Evolutionary conservation across 2,888 invertebrate species (phyloP).

Genomic region (Sinopyrophorus schimmeli): DNA sequence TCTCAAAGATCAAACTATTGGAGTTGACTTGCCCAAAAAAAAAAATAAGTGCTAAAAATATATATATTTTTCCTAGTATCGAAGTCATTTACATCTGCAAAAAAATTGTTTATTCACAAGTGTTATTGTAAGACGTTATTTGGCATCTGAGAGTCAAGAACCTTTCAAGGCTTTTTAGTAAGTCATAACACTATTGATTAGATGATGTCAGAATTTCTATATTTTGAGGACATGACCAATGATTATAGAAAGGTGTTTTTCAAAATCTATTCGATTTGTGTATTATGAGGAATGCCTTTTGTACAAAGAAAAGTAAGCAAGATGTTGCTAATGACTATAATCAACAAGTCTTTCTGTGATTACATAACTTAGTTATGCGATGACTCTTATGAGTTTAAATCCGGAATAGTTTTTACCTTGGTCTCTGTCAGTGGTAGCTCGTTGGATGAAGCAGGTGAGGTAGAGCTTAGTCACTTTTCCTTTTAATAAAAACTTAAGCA

Average conservation of each 20-base stretch:
- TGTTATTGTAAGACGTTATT: constrained; percentile 23
- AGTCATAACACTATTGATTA: constrained; percentile 25
- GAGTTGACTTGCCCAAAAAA: constrained; percentile 4
- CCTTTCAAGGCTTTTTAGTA: constrained; percentile 26
- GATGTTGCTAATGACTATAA: no score
- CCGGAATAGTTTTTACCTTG: not conserved
- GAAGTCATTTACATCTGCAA: constrained; percentile 23
- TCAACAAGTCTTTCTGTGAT: constrained; percentile 1
- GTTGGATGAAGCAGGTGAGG: no score
- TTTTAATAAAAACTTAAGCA: no score
- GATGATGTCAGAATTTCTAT: constrained; percentile 25
- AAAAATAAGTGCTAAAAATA: constrained; percentile 21
- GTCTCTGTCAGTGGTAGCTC: no score
- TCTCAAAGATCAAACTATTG: not conserved
- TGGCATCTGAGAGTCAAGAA: constrained; percentile 23
- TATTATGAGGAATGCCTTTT: no score
- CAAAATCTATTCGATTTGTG: constrained; percentile 3
- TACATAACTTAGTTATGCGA: constrained; percentile 6
- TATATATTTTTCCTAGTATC: constrained; percentile 17
- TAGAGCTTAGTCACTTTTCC: no score
- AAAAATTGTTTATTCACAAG: constrained; percentile 25
- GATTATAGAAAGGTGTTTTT: constrained; percentile 2
- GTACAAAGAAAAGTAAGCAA: no score
- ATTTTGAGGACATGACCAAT: constrained; percentile 9
- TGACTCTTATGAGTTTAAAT: not conserved